Conservation (phyloP, 2,113 vertebrate genomes). For the Rana temporaria region DNA sequence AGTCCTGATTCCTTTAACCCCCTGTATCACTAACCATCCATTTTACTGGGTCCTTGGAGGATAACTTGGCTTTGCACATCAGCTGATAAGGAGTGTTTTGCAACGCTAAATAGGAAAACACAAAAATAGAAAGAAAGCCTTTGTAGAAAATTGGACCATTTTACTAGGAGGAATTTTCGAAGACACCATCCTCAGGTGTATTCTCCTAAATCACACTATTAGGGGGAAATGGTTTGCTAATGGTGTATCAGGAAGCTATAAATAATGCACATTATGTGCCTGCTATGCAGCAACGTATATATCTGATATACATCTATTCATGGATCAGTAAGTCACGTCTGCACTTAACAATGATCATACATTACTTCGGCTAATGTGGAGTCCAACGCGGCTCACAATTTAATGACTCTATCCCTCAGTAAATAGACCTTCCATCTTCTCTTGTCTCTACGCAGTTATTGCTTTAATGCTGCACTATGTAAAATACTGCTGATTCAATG, state of each 20-base stretch:
- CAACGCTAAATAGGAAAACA: constrained; percentile 15
- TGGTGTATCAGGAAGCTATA: constrained; percentile 29
- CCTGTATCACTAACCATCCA: background rate
- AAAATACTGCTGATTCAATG: constrained; percentile 30
- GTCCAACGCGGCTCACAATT: constrained; percentile 10
- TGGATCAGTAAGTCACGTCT: constrained; percentile 22
- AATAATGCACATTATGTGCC: constrained; percentile 44
- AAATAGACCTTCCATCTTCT: constrained; percentile 43
- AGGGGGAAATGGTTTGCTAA: constrained; percentile 24
- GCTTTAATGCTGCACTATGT: background rate
- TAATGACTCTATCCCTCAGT: constrained; percentile 33
- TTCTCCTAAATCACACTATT: constrained; percentile 34
- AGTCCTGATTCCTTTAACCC: no score
- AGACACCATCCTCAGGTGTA: background rate
- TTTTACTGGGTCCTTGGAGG: constrained; percentile 8
- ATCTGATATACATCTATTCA: constrained; percentile 34
- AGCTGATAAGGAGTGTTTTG: constrained; percentile 20
- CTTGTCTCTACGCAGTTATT: background rate
- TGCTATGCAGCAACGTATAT: constrained; percentile 12
- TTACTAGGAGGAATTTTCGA: background rate
- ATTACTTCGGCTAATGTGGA: constrained; percentile 36
- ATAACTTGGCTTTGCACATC: constrained; percentile 4
- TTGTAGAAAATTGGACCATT: constrained; percentile 24
- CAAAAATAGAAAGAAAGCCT: background rate
- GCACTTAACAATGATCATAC: constrained; percentile 28